These are phyloP conservation scores for Junonia oenone DNA, from an alignment of 2,888 invertebrate genomes.

Conservation along the genomic window DNA sequence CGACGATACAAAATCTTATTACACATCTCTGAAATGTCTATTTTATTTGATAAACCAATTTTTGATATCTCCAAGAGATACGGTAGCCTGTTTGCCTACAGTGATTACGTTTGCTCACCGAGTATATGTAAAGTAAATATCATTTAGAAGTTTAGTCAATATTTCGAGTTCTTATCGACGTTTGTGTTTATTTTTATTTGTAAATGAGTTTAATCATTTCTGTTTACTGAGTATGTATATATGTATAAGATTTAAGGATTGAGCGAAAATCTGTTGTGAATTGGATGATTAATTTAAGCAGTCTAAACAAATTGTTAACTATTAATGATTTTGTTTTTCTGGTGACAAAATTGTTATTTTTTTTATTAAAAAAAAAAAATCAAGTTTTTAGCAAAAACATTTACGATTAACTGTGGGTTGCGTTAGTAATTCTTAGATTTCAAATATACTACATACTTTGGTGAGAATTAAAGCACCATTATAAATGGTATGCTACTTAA, in stretches of 20 bases:
- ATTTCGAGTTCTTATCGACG: slow-evolving; percentile 17
- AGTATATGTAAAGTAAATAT: slow-evolving; percentile 25
- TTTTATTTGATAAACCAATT: slow-evolving; percentile 20
- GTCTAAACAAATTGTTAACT: background rate
- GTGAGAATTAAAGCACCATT: too few relatives aligned
- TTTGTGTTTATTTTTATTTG: slow-evolving; percentile 9
- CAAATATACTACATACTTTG: too few relatives aligned
- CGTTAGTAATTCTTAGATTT: too few relatives aligned
- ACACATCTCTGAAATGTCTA: slow-evolving; percentile 9
- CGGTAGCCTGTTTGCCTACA: slow-evolving; percentile 25
- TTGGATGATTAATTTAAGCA: background rate
- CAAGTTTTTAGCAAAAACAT: too few relatives aligned
- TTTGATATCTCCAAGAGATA: slow-evolving; percentile 21
- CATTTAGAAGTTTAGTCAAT: slow-evolving; percentile 24
- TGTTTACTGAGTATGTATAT: background rate
- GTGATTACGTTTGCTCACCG: slow-evolving; percentile 29
- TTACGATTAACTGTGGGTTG: too few relatives aligned
- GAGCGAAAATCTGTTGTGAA: background rate
- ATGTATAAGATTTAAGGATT: background rate
- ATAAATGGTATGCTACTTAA: too few relatives aligned
- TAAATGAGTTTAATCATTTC: background rate
- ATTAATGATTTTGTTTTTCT: too few relatives aligned
- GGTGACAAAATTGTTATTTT: too few relatives aligned
- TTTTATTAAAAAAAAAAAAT: too few relatives aligned
- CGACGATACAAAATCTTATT: slow-evolving; percentile 18